These are phyloP conservation scores for Phortica magna DNA, from an alignment of 2,888 invertebrate species.

Conservation along the genomic window DNA sequence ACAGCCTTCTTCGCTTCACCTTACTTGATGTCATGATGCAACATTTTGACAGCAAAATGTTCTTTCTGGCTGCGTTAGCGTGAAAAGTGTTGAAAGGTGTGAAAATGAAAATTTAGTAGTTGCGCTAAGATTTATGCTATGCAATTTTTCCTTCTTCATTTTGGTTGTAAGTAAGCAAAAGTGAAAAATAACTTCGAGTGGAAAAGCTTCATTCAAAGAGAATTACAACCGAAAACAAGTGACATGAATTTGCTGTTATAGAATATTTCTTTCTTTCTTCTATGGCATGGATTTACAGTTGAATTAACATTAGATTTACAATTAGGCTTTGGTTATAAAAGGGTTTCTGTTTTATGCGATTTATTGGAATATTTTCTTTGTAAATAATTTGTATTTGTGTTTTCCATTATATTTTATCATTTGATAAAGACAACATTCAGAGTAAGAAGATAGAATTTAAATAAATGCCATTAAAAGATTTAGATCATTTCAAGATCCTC, in stretches of 20 bases:
- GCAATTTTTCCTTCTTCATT: constrained; percentile 51
- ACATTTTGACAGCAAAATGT: constrained; percentile 73
- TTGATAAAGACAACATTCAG: no score
- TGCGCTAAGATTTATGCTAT: constrained; percentile 69
- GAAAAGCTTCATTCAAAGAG: constrained; percentile 18
- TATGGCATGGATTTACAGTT: background rate
- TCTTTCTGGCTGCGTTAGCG: constrained; percentile 71
- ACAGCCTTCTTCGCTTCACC: constrained; percentile 30
- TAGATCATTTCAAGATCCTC: no score
- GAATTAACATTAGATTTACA: background rate
- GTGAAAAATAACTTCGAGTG: constrained; percentile 21
- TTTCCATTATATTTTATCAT: no score
- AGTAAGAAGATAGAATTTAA: no score
- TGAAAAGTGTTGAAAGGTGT: constrained; percentile 75
- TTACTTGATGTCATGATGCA: constrained; percentile 42
- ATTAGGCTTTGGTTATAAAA: constrained; percentile 12
- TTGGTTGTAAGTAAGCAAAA: constrained; percentile 16
- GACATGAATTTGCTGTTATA: constrained; percentile 12
- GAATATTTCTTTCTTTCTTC: constrained; percentile 3
- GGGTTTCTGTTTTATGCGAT: background rate
- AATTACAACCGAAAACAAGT: constrained; percentile 18
- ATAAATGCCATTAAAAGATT: no score
- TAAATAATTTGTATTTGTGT: no score
- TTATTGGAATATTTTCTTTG: background rate
- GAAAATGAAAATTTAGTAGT: constrained; percentile 75